These are phyloP conservation scores for Zeugodacus cucurbitae DNA, from an alignment of 1,140 invertebrate genomes.

Conservation along the genomic window DNA sequence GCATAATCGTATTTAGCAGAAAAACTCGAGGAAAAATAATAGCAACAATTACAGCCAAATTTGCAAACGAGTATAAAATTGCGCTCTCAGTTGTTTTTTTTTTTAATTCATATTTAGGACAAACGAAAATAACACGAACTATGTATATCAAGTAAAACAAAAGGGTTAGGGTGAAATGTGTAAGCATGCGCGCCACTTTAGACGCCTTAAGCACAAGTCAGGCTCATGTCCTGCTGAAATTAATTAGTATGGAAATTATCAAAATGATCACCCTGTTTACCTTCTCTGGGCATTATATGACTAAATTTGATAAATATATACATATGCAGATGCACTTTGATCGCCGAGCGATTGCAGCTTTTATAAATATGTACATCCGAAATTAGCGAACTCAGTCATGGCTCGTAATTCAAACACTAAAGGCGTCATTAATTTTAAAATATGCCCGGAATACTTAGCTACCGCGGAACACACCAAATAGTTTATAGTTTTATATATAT, in stretches of 20 bases:
- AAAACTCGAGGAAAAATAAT: background rate
- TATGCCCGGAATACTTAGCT: background rate
- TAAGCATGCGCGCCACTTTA: background rate
- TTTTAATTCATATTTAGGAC: constrained; percentile 1
- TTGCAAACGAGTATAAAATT: constrained; percentile 9
- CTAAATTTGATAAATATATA: background rate
- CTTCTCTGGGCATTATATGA: background rate
- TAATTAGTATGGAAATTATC: constrained; percentile 37
- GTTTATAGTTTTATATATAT: background rate
- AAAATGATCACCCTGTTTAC: constrained; percentile 13
- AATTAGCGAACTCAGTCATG: constrained; percentile 30
- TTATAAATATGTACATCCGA: background rate
- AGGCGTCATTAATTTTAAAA: constrained; percentile 32
- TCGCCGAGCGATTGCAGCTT: background rate
- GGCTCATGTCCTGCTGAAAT: constrained; percentile 25
- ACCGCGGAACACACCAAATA: background rate
- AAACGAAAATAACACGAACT: background rate
- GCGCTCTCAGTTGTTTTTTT: background rate
- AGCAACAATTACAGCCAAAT: constrained; percentile 34
- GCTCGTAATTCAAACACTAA: constrained; percentile 32
- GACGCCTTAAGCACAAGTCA: background rate
- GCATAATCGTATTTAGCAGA: constrained; percentile 15
- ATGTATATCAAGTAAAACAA: background rate
- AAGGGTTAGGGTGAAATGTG: constrained; percentile 2
- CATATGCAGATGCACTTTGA: background rate